Evolutionary conservation across 2,888 invertebrate species (phyloP), one percentile per base, ranked within the genome.

Genomic region (Tupiocoris notatus): DNA sequence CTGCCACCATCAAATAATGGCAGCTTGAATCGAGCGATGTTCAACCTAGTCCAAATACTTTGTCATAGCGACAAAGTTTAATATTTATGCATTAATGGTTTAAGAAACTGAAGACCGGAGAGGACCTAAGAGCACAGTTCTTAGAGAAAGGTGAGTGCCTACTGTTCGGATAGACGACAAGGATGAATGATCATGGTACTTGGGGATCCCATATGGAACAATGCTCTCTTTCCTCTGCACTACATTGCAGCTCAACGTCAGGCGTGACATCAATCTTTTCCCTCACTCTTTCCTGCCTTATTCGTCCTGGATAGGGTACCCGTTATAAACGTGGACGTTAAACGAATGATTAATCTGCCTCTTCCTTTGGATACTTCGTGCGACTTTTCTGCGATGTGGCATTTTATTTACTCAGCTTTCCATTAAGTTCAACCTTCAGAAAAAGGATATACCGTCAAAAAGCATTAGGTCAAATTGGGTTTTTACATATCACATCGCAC

Each of bases 291-390:
- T 12, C 39, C 39, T 12, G 3, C 39, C 3, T 39, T 12, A 39
- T 39, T 12, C 39, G 12, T 39, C 59, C 59, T 3, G 7, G 20
- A 20, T 9, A 59, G 59, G n/a, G 59, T 17, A 59, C 59, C 59
- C 59, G 17, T 59, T 20, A n/a, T 59, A 20, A 59, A 59, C 59
- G 59, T 59, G 59, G 59, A 59, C 59, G 59, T 59, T 59, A 59
- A 59, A 59, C 59, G 59, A 59, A 59, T 59, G 59, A 59, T 59
- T 59, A 59, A 59, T 59, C 59, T 59, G 59, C 16, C 59, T 59
- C 59, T 20, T 59, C 18, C 59, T 59, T 20, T 6, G 16, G 59
- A 9, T 59, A 59, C 18, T 59, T 59, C 59, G 17, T 6, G 59
- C 59, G 59, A 39, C 39, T 39, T 39, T 39, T 39, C 39, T 39